phyloP scores from a whole-genome alignment of 1,140 invertebrate species.

The Anadara kagoshimensis region DNA sequence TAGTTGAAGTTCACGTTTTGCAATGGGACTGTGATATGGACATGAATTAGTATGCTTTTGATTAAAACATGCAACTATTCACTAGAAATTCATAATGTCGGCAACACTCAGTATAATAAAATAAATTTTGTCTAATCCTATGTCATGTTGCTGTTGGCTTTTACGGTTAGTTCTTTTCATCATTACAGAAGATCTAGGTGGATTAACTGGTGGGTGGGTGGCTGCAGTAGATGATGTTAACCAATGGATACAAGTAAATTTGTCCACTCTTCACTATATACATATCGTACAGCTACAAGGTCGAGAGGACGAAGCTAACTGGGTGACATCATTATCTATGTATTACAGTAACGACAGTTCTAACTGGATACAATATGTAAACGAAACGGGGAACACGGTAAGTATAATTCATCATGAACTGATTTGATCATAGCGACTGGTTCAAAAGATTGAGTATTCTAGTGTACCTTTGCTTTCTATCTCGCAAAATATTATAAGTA shows the following conservation, averaged over 20 bases:
- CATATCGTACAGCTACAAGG: constrained; percentile 55
- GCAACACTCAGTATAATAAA: too few relatives aligned
- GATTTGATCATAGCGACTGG: too few relatives aligned
- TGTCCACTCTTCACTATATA: constrained; percentile 46
- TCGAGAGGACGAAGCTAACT: constrained; percentile 54
- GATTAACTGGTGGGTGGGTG: constrained; percentile 55
- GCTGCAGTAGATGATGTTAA: constrained; percentile 42
- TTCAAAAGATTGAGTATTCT: too few relatives aligned
- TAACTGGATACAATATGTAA: constrained; percentile 43
- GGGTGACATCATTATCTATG: constrained; percentile 55
- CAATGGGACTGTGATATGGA: too few relatives aligned
- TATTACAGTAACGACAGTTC: constrained; percentile 44
- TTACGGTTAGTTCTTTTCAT: not conserved
- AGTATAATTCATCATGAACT: not conserved
- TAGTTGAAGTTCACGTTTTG: too few relatives aligned
- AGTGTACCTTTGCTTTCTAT: too few relatives aligned
- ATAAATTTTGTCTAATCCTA: too few relatives aligned
- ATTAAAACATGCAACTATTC: too few relatives aligned
- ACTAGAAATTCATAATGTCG: too few relatives aligned
- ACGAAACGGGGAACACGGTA: constrained; percentile 46
- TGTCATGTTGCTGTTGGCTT: not conserved
- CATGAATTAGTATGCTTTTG: too few relatives aligned
- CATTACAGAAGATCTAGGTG: constrained; percentile 34
- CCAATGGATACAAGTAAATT: constrained; percentile 57
- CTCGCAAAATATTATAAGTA: too few relatives aligned